Base-by-base conservation (phyloP, 1,140 invertebrate genomes). In the Acyrthosiphon pisum region DNA sequence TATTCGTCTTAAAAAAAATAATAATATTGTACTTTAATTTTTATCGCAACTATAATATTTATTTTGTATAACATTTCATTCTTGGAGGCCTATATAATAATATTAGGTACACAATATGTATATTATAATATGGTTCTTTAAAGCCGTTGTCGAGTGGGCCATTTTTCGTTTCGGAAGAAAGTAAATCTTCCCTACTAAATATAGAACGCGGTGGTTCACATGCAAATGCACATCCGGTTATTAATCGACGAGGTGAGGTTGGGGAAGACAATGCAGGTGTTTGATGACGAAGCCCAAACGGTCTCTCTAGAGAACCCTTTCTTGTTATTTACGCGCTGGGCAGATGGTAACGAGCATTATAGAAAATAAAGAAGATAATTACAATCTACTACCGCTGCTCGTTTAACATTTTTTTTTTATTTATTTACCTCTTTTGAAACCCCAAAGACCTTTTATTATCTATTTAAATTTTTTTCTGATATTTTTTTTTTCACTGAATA, bases 361-460 rank as follows among this genome's bases (percentile, higher is more conserved):
- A 92, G 35, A 50, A 46, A 92, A 81, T 88, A 91, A 81, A 92
- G 90, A 83, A 91, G 91, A 92, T 92, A 92, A 92, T 92, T 92
- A 92, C 76, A 84, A 92, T 26, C n/a, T 92, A 92, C n/a, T 48
- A 60, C 88, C 22, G 35, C 68, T 8, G 35, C 48, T 81, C 46
- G 76, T 53, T 92, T 92, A 37, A 83, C 6, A 41, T 30, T 44
- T 22, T 48, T 41, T 7, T 41, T 2, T n/a, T 76, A 35, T 91
- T 26, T 91, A 48, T 41, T 41, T 41, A 4, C 41, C 44, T 84
- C 76, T 50, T 84, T 84, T 84, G 0, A 83, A 92, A 84, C 46
- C 46, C 41, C 26, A n/a, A 91, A 81, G 76, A 91, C 90, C 91
- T 84, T 83, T 91, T 76, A 91, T 76, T 91, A 35, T 50, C 30